phyloP scores from a whole-genome alignment of 2,113 vertebrate species.

The Aphyosemion australe region DNA sequence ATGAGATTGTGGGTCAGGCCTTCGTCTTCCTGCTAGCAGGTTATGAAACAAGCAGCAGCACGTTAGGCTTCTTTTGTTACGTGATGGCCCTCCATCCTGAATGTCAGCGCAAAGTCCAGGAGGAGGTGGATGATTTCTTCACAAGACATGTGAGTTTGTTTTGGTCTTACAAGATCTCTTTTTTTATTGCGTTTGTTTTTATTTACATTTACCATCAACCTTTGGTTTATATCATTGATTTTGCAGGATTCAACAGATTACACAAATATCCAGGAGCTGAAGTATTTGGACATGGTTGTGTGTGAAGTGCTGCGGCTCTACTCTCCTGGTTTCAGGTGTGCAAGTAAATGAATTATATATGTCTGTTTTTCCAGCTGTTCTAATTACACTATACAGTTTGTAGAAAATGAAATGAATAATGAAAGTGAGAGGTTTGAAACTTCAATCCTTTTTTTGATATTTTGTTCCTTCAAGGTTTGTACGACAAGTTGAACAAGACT shows the following conservation, averaged over 20 bases:
- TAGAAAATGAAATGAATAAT: neutral
- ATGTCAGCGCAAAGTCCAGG: slow-evolving; percentile 84
- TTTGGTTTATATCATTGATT: neutral
- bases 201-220: too few species aligned
- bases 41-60: slow-evolving; percentile 89
- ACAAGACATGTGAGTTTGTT: slow-evolving; percentile 83
- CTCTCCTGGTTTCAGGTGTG: slow-evolving; percentile 91
- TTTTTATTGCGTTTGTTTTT: too few species aligned
- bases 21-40: slow-evolving; percentile 91
- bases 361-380: too few species aligned
- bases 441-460: neutral
- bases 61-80: slow-evolving; percentile 87
- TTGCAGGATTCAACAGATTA: slow-evolving; percentile 82
- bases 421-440: too few species aligned
- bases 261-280: slow-evolving; percentile 80
- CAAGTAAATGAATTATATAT: neutral
- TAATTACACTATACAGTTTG: neutral
- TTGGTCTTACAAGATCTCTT: too few species aligned
- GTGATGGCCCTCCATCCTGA: slow-evolving; percentile 81
- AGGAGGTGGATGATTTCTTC: slow-evolving; percentile 86
- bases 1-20: slow-evolving; percentile 91
- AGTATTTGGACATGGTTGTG: too few species aligned
- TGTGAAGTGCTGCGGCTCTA: slow-evolving; percentile 84
- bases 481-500: slow-evolving; percentile 83
- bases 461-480: slow-evolving; percentile 78